Conservation (phyloP, 1,140 invertebrate species). For the Orchestia grillus region DNA sequence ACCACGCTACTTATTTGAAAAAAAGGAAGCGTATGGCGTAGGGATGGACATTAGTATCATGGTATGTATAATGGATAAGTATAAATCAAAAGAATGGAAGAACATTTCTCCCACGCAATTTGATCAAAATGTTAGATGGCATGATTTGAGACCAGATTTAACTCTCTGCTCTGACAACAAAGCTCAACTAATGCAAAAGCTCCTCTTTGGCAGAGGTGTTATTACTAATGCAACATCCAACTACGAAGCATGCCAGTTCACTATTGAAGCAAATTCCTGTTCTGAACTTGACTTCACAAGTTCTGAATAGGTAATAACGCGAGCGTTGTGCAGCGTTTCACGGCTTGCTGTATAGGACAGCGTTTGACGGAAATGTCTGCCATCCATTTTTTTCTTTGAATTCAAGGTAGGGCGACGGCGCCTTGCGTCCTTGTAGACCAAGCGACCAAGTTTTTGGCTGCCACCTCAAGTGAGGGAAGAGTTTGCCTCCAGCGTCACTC, state of each 20-base stretch:
- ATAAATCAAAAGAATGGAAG: too few species aligned
- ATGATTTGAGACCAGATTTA: too few species aligned
- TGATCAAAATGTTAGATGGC: too few species aligned
- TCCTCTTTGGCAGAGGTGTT: not conserved
- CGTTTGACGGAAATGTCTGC: not conserved
- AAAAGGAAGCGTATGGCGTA: too few species aligned
- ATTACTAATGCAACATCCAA: not conserved
- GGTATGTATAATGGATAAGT: too few species aligned
- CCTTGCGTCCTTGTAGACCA: not conserved
- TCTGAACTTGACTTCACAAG: not conserved
- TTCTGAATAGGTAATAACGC: not conserved
- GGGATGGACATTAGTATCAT: too few species aligned
- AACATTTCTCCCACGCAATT: too few species aligned
- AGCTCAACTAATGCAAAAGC: too few species aligned
- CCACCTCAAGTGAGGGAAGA: not conserved
- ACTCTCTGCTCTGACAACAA: too few species aligned
- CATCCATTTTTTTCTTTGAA: not conserved
- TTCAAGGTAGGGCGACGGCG: not conserved
- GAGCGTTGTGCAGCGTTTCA: not conserved
- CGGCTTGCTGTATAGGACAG: not conserved
- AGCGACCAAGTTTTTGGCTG: not conserved
- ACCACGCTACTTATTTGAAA: too few species aligned
- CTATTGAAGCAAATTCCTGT: not conserved
- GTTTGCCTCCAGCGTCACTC: not conserved
- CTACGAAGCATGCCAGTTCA: not conserved